Evolutionary conservation across 2,797 vertebrate species (phyloP).

Genomic region (Anas flavirostris): DNA sequence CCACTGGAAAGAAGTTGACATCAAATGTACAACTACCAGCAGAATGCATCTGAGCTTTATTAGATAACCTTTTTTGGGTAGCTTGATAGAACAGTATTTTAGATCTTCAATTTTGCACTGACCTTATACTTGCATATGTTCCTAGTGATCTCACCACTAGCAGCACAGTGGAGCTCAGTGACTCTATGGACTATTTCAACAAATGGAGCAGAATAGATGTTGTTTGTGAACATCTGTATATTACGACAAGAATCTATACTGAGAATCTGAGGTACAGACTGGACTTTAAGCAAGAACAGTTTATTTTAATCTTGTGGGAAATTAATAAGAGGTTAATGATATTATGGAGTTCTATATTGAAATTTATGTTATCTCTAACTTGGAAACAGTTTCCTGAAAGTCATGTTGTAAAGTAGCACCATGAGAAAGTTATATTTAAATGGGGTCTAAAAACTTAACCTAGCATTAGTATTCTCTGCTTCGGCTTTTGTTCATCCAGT

Average conservation of each 20-base stretch:
- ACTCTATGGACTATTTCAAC: neutral
- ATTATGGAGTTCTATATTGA: neutral
- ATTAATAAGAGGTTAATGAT: neutral
- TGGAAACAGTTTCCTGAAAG: neutral
- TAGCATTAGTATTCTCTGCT: neutral
- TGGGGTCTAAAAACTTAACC: neutral
- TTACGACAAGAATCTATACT: neutral
- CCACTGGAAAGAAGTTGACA: neutral
- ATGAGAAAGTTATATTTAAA: neutral
- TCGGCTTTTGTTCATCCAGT: neutral
- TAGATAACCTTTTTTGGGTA: neutral
- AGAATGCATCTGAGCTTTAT: neutral
- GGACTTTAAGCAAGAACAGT: neutral
- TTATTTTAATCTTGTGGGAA: neutral
- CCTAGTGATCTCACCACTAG: neutral
- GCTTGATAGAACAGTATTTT: neutral
- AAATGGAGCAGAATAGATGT: neutral
- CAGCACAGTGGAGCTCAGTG: accelerated
- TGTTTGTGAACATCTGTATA: neutral
- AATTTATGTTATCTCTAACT: neutral
- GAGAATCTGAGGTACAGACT: neutral
- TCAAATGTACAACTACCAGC: neutral
- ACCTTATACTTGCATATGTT: neutral
- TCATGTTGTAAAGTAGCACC: neutral
- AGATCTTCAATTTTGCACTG: neutral